Evolutionary conservation across 2,113 vertebrate species (phyloP).

Genomic region (Corythoichthys intestinalis): DNA sequence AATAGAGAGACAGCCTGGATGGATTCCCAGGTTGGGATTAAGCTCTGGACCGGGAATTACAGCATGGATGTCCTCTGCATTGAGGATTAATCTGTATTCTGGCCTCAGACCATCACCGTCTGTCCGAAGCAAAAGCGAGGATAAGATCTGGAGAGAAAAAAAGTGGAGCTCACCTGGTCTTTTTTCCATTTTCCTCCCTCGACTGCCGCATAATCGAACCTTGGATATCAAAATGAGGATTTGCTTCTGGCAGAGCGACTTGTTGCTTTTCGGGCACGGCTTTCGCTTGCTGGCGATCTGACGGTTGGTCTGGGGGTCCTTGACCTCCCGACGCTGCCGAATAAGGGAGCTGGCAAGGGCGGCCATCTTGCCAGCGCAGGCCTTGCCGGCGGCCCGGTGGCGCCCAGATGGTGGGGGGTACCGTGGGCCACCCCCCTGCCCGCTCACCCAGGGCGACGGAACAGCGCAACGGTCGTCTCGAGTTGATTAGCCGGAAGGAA

Average conservation of each 20-base stretch:
- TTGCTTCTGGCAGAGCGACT: slow-evolving; percentile 88
- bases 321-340: slow-evolving; percentile 84
- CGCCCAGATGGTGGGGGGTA: slow-evolving; percentile 68
- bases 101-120: slow-evolving; percentile 42
- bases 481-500: slow-evolving; percentile 12
- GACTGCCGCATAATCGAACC: slow-evolving; percentile 84
- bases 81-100: slow-evolving; percentile 57
- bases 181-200: slow-evolving; percentile 76
- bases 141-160: not conserved
- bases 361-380: slow-evolving; percentile 76
- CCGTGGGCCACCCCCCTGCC: slow-evolving; percentile 65
- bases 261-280: slow-evolving; percentile 85
- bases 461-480: slow-evolving; percentile 36
- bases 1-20: slow-evolving; percentile 37
- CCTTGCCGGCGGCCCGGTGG: slow-evolving; percentile 51
- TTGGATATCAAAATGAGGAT: slow-evolving; percentile 87
- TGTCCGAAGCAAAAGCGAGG: slow-evolving; percentile 12
- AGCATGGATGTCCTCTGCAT: slow-evolving; percentile 43
- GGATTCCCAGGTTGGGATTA: slow-evolving; percentile 56
- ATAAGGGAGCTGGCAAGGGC: slow-evolving; percentile 87
- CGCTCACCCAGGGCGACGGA: slow-evolving; percentile 63
- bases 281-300: slow-evolving; percentile 82
- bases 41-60: slow-evolving; percentile 49
- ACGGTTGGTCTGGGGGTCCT: slow-evolving; percentile 80
- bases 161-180: slow-evolving; percentile 75